These are phyloP conservation scores for Pycnonotus jocosus DNA, from an alignment of 2,113 vertebrate species.

Conservation along the genomic window DNA sequence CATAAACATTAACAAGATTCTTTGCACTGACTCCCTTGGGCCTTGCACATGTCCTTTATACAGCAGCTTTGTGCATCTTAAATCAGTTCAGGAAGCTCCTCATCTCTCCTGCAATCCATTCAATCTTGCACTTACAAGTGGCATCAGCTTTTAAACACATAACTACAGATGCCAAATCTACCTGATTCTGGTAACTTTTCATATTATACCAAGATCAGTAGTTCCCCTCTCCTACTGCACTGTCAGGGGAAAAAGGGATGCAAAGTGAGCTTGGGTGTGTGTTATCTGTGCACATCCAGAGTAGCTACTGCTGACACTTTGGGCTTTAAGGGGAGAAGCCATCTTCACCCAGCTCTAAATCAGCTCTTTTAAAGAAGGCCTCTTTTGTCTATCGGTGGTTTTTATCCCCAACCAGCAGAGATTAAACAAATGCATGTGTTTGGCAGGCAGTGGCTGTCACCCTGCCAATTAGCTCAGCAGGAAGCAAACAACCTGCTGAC, in stretches of 20 bases:
- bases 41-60: background rate
- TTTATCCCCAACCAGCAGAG: background rate
- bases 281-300: background rate
- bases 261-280: background rate
- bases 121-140: background rate
- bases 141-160: background rate
- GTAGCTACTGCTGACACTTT: background rate
- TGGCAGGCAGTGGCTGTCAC: constrained; percentile 27
- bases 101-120: background rate
- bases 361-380: background rate
- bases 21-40: background rate
- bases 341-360: background rate
- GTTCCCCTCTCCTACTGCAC: background rate
- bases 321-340: background rate
- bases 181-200: background rate
- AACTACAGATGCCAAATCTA: background rate
- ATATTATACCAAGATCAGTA: background rate
- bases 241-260: constrained; percentile 3
- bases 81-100: background rate
- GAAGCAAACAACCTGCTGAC: constrained; percentile 46
- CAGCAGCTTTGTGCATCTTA: background rate
- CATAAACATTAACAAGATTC: background rate
- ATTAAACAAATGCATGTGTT: background rate
- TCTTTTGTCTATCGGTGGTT: background rate
- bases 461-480: constrained; percentile 35